A percentile compares a stretch with the other conserved stretches of the same genome.
These are phyloP conservation scores for Callipepla squamata DNA, from an alignment of 2,113 vertebrate species.

Conservation along the genomic window DNA sequence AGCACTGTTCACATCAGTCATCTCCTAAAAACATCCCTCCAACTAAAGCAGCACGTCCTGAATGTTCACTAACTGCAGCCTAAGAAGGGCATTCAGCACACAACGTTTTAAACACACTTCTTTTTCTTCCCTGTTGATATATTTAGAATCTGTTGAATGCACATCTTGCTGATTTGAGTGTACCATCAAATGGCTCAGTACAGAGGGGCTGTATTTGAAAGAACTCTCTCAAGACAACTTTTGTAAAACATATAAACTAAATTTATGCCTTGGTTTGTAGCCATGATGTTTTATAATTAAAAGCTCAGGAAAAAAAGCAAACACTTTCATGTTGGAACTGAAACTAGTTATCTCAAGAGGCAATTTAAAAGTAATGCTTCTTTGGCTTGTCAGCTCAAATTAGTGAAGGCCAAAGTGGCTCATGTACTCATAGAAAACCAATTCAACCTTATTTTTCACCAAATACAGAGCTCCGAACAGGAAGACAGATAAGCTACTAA, in stretches of 20 bases:
- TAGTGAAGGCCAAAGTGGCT: conserved; percentile 43
- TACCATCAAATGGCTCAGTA: neutral
- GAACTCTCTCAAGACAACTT: neutral
- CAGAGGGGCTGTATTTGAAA: neutral
- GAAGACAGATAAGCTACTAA: conserved; percentile 43
- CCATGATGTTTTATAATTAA: conserved; percentile 23
- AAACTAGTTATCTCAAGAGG: conserved; percentile 47
- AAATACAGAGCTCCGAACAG: conserved; percentile 42
- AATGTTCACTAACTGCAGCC: neutral
- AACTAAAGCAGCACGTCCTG: neutral
- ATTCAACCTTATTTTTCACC: conserved; percentile 60
- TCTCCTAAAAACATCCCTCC: neutral
- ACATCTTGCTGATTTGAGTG: neutral
- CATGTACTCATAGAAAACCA: conserved; percentile 45
- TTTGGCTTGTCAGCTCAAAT: conserved; percentile 65
- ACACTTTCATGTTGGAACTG: conserved; percentile 34
- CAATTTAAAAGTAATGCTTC: conserved; percentile 72
- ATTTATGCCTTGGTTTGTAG: neutral
- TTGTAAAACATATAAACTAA: neutral
- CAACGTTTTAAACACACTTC: neutral
- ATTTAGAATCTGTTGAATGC: neutral
- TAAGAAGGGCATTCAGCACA: neutral
- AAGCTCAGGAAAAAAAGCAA: conserved; percentile 50
- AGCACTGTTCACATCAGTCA: neutral
- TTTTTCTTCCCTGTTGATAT: conserved; percentile 16